Base-by-base conservation (phyloP, 2,113 vertebrate genomes). In the Australoheros scitulus region DNA sequence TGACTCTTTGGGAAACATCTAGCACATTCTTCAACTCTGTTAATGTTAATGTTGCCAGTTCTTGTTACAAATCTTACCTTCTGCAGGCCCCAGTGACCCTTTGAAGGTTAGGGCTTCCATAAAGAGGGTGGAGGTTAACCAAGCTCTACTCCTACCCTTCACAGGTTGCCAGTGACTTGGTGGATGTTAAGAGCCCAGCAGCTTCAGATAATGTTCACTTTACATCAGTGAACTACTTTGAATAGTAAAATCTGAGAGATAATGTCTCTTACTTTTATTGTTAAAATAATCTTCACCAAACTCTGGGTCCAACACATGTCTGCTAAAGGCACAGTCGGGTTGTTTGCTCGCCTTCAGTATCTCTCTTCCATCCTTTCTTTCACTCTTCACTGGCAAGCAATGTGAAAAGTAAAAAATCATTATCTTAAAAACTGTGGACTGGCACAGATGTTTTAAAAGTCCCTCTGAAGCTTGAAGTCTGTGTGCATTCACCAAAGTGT, bases 371-470 rank as follows among this genome's bases (percentile, higher is more conserved):
- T n/a, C 26, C 81, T 55, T 36, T 56, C 61, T 80, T 68, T 87
- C 83, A 78, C 77, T 88, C 77, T 68, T 50, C 74, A 61, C 65
- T 86, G 55, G 14, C 47, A 79, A 63, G 32, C 24, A 32, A 10
- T 15, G 74, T 61, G 26, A 68, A 41, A 55, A 32, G 8, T 56
- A 24, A 47, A 77, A 72, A 79, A 60, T 61, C 32, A 29, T 79
- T 80, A 22, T 58, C 65, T 65, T 17, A 63, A 50, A 87, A 52
- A 26, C 29, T 43, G 47, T 9, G 68, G 76, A 81, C 80, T 36
- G 63, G 60, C 61, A 75, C 85, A 86, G 78, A 86, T 89, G 86
- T 84, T 91, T 74, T 38, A 17, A 32, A 79, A 80, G 83, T 83
- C 77, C 80, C 86, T 75, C 32, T 79, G 84, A 84, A 85, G 76